Evolutionary conservation across 2,113 vertebrate genomes (phyloP).

Genomic region (Lutjanus erythropterus): DNA sequence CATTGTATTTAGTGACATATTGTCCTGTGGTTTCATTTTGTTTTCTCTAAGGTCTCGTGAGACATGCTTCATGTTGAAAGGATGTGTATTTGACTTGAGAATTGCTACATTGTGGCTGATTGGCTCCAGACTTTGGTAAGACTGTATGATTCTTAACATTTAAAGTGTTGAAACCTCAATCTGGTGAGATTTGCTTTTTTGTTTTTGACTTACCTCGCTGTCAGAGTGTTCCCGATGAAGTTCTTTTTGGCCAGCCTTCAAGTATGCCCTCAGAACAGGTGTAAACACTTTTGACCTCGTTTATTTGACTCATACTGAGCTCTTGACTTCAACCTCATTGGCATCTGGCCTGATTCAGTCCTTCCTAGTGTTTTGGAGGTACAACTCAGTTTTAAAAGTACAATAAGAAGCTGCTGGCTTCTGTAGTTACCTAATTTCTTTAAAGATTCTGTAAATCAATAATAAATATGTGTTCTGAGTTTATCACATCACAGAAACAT

Average conservation of each 20-base stretch:
- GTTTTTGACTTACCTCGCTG: too few relatives aligned
- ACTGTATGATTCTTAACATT: constrained; percentile 11
- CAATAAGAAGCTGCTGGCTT: neutral
- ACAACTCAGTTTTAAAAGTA: too few relatives aligned
- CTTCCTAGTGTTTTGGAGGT: too few relatives aligned
- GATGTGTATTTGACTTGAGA: constrained; percentile 20
- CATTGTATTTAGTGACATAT: neutral
- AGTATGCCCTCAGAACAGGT: neutral
- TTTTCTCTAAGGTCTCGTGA: neutral
- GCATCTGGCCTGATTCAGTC: neutral
- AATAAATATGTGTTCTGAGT: too few relatives aligned
- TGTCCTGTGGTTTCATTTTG: neutral
- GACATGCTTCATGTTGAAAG: constrained; percentile 15
- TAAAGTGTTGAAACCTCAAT: neutral
- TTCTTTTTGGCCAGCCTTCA: neutral
- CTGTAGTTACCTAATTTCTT: neutral
- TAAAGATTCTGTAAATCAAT: too few relatives aligned
- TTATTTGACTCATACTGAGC: too few relatives aligned
- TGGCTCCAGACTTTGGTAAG: constrained; percentile 41
- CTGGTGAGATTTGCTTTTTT: too few relatives aligned
- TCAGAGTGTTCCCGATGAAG: neutral
- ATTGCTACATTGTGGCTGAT: constrained; percentile 36
- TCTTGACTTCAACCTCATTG: neutral
- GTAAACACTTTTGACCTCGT: neutral
- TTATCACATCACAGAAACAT: too few relatives aligned